Evolutionary conservation across 2,888 invertebrate genomes (phyloP).

Genomic region (Synanthedon tipuliformis): DNA sequence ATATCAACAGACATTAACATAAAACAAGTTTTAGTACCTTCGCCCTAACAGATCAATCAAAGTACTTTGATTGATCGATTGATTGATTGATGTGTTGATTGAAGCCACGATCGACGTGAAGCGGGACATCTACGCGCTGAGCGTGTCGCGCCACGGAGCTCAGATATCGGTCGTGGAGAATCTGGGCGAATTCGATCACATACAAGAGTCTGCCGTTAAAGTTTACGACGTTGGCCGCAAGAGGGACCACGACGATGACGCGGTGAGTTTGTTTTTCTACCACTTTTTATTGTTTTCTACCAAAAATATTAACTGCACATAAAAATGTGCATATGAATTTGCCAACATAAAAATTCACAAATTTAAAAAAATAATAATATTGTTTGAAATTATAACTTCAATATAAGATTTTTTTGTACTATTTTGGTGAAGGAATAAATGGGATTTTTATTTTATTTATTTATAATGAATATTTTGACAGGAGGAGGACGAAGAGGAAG

Average conservation of each 20-base stretch:
- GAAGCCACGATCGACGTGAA: constrained; percentile 93
- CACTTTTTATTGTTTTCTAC: too few relatives aligned
- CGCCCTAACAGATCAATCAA: too few relatives aligned
- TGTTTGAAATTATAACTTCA: neutral
- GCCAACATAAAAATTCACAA: too few relatives aligned
- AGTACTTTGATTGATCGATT: too few relatives aligned
- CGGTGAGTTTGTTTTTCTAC: constrained; percentile 53
- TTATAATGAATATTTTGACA: constrained; percentile 12
- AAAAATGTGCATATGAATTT: too few relatives aligned
- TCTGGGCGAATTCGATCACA: constrained; percentile 82
- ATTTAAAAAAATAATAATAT: too few relatives aligned
- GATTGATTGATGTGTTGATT: neutral
- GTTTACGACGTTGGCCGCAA: constrained; percentile 92
- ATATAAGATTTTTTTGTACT: neutral
- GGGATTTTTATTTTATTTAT: neutral
- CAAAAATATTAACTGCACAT: too few relatives aligned
- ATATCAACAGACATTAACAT: too few relatives aligned
- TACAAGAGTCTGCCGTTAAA: constrained; percentile 90
- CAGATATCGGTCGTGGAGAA: constrained; percentile 94
- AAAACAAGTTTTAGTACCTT: too few relatives aligned
- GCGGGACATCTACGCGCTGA: constrained; percentile 87
- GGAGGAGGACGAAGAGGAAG: constrained; percentile 66
- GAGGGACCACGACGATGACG: constrained; percentile 90
- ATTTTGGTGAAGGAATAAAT: too few relatives aligned
- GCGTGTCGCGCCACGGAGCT: constrained; percentile 85